These are phyloP conservation scores for Tringa solitaria DNA, from an alignment of 2,113 vertebrate species.

Conservation along the genomic window DNA sequence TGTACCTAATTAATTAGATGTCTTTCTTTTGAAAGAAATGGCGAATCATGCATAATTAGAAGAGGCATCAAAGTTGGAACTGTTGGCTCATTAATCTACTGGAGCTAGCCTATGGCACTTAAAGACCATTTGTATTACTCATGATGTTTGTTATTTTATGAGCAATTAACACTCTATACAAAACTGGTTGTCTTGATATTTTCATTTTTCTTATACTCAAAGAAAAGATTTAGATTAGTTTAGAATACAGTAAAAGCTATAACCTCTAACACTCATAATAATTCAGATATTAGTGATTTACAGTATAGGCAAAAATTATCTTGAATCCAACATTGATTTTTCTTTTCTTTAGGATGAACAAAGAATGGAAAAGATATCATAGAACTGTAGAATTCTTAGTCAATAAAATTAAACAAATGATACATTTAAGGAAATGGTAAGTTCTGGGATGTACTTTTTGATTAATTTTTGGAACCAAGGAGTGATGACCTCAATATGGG, in stretches of 20 bases:
- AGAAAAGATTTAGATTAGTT: neutral
- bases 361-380: neutral
- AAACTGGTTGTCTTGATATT: conserved; percentile 18
- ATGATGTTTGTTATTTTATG: conserved; percentile 55
- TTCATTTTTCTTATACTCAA: neutral
- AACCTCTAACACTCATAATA: neutral
- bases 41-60: conserved; percentile 75
- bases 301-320: neutral
- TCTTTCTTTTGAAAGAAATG: conserved; percentile 71
- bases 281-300: neutral
- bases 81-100: conserved; percentile 75
- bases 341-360: neutral
- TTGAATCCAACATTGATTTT: neutral
- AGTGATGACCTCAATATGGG: neutral
- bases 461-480: rapidly evolving
- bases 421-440: neutral
- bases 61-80: conserved; percentile 68
- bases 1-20: conserved; percentile 77
- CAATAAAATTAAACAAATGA: neutral
- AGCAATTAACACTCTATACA: conserved; percentile 51
- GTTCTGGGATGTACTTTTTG: neutral
- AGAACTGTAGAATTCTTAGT: neutral
- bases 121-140: conserved; percentile 58
- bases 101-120: conserved; percentile 63
- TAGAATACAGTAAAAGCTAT: neutral